These are phyloP conservation scores for Staurois parvus DNA, from an alignment of 2,797 vertebrate species.

Conservation along the genomic window DNA sequence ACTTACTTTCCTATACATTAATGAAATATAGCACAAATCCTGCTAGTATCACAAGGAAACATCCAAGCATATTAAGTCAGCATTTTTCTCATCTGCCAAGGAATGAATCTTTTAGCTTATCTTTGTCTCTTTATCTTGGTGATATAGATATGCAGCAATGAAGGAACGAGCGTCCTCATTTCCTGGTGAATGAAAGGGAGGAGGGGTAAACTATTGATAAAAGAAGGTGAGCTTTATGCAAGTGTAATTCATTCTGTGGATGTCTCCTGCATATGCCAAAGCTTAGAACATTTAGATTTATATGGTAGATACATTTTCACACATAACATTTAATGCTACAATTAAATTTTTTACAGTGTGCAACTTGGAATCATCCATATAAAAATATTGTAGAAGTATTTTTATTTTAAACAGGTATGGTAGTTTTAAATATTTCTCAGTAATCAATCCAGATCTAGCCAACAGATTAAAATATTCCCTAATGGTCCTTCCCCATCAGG, in stretches of 20 bases:
- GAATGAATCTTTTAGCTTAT: slow-evolving; percentile 64
- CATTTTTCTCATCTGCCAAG: slow-evolving; percentile 48
- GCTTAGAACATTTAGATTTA: slow-evolving; percentile 40
- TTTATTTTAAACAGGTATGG: neutral
- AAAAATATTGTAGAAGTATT: too few species aligned
- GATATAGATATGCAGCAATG: slow-evolving; percentile 64
- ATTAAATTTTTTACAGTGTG: neutral
- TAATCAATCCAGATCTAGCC: slow-evolving; percentile 90
- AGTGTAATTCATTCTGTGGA: slow-evolving; percentile 24
- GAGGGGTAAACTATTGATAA: slow-evolving; percentile 29
- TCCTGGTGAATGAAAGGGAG: slow-evolving; percentile 40
- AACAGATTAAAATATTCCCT: slow-evolving; percentile 89
- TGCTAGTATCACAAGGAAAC: neutral
- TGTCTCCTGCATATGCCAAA: slow-evolving; percentile 56
- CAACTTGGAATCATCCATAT: too few species aligned
- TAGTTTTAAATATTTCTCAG: slow-evolving; percentile 71
- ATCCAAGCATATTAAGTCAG: neutral
- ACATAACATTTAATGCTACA: neutral
- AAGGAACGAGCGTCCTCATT: slow-evolving; percentile 64
- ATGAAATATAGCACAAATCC: neutral
- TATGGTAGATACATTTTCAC: neutral
- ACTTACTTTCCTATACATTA: neutral
- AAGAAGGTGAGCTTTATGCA: slow-evolving; percentile 33
- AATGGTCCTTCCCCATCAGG: slow-evolving; percentile 84
- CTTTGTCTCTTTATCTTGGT: slow-evolving; percentile 63